Base-by-base conservation (phyloP, 2,797 vertebrate species). In the Urocyon cinereoargenteus region DNA sequence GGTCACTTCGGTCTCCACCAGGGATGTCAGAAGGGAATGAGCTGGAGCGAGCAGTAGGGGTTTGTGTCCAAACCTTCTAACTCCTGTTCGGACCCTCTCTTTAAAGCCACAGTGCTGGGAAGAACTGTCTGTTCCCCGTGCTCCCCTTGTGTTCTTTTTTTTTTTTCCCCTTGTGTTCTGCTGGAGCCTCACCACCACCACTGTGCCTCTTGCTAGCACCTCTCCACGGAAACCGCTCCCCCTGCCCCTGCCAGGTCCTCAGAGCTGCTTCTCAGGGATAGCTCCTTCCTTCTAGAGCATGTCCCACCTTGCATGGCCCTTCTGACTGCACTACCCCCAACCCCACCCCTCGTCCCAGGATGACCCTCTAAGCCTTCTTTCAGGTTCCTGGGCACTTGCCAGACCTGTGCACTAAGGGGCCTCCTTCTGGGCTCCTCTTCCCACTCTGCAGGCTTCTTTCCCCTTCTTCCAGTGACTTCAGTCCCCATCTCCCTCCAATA, bases 161-260 rank as follows among this genome's bases (percentile, higher is more conserved):
- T 45, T 45, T 7, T 7, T 1, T 3, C 40, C 40, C 26, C 34
- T 31, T 1, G 0, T 8, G 57, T 45, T 18, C 59, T 12, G 45
- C 34, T 9, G 11, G 0, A 6, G 12, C 51, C 68, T 75, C 26
- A 0, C 1, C 2, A 1, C 53, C 22, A 1, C 31, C 7, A 0
- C 7, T 0, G 34, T 19, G 34, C 61, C 59, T 62, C 34, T 2
- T 2, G 51, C 24, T 16, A 15, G 53, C 31, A 4, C 4, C 5
- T 26, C 40, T 19, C n/a, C 9, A 1, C 53, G 2, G 62, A 18
- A 24, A 4, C 53, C 31, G 78, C 12, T 45, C 31, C 72, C 4
- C 64, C 1, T 2, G 36, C 4, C 72, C 0, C 40, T 45, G 40
- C 40, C 2, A 40, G 87, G 70, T n/a, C 45, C 3, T 40, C 21